Percentiles rank a stretch among this genome's conserved stretches.
phyloP scores from a whole-genome alignment of 2,113 vertebrate species.

The Prunella himalayana region DNA sequence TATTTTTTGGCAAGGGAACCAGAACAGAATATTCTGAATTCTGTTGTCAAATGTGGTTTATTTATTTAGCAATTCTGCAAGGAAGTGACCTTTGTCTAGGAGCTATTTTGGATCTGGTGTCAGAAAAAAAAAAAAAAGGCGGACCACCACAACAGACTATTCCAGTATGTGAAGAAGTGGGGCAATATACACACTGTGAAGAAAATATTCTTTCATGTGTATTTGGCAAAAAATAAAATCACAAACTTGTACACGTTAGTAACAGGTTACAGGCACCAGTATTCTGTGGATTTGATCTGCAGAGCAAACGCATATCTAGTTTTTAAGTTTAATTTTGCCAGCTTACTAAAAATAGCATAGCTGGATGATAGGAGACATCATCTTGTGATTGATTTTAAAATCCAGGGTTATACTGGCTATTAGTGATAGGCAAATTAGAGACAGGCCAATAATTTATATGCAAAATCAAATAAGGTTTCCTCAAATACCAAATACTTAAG shows the following conservation, averaged over 20 bases:
- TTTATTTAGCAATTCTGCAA: not conserved
- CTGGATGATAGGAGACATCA: not conserved
- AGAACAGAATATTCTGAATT: not conserved
- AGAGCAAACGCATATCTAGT: not conserved
- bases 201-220: not conserved
- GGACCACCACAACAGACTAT: not conserved
- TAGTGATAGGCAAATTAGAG: not conserved
- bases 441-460: not conserved
- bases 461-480: not conserved
- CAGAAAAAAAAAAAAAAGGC: not conserved
- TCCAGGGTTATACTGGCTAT: not conserved
- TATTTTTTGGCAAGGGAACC: not conserved
- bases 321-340: not conserved
- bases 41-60: not conserved
- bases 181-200: not conserved
- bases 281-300: not conserved
- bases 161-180: not conserved
- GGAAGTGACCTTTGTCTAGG: not conserved
- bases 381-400: not conserved
- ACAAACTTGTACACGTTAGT: not conserved
- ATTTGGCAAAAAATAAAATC: not conserved
- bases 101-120: not conserved
- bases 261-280: not conserved
- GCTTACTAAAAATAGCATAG: not conserved
- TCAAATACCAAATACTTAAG: not conserved